Conservation (phyloP, 2,888 invertebrate genomes). For the Scaptomyza tumidula region DNA sequence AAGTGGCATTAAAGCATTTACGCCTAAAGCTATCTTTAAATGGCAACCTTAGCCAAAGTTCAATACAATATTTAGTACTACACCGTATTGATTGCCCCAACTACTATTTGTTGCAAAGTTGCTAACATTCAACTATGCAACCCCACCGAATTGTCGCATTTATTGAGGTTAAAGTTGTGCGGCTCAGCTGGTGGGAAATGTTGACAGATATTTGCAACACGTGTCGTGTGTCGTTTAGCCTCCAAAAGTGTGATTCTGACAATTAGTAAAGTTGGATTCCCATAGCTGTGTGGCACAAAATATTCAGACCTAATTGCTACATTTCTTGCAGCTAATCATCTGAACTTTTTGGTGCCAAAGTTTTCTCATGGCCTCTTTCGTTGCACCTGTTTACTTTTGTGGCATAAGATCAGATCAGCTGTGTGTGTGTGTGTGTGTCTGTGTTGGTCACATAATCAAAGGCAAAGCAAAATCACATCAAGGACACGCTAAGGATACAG, state of each 20-base stretch:
- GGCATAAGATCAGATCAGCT: slow-evolving; percentile 28
- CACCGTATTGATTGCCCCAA: slow-evolving; percentile 8
- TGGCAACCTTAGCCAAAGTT: neutral
- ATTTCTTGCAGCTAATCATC: slow-evolving; percentile 67
- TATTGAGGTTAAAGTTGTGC: slow-evolving; percentile 14
- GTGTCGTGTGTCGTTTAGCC: slow-evolving; percentile 35
- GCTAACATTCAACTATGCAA: neutral
- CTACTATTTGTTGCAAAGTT: neutral
- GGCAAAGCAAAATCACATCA: slow-evolving; percentile 13
- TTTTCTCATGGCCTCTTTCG: slow-evolving; percentile 7
- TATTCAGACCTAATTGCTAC: slow-evolving; percentile 61
- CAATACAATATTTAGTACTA: neutral
- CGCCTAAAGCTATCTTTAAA: neutral
- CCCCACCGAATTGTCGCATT: neutral
- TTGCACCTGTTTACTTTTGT: slow-evolving; percentile 29
- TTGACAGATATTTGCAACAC: slow-evolving; percentile 40
- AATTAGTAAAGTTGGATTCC: slow-evolving; percentile 49
- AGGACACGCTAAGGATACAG: slow-evolving; percentile 4
- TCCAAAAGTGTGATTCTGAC: slow-evolving; percentile 30
- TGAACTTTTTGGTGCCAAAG: slow-evolving; percentile 28
- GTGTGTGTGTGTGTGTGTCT: neutral
- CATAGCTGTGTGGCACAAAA: slow-evolving; percentile 11
- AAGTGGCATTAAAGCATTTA: neutral
- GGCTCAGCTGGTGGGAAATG: slow-evolving; percentile 9
- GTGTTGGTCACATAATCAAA: slow-evolving; percentile 7